phyloP scores from a whole-genome alignment of 2,113 vertebrate species.

The Lampris megalopsis region DNA sequence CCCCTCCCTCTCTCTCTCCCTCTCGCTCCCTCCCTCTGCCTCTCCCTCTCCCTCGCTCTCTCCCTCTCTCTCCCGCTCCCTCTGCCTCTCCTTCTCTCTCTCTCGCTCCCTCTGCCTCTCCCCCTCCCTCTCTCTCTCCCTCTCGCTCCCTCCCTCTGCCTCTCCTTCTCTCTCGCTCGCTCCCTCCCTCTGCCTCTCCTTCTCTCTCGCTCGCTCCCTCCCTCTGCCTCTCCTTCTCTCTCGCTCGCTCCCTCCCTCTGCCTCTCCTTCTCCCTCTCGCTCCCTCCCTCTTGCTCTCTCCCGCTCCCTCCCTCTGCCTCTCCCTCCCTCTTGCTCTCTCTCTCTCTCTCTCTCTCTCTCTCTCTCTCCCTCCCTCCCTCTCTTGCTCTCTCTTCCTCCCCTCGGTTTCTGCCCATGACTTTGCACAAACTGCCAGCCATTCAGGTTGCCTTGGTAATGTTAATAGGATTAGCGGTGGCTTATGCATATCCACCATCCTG shows the following conservation, averaged over 20 bases:
- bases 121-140: background rate
- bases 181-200: background rate
- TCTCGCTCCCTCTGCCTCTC: background rate
- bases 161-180: no score
- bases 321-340: conserved; percentile 4
- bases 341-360: conserved; percentile 23
- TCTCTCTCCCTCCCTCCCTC: conserved; percentile 8
- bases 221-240: background rate
- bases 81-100: background rate
- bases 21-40: background rate
- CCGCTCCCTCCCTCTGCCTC: background rate
- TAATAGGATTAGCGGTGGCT: conserved; percentile 84
- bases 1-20: no score
- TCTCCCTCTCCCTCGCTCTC: background rate
- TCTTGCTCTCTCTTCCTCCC: conserved; percentile 15
- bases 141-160: background rate
- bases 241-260: background rate
- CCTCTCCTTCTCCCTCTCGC: background rate
- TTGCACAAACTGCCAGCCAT: conserved; percentile 74
- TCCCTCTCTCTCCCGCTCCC: no score
- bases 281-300: background rate
- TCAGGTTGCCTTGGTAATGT: conserved; percentile 82
- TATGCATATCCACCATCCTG: conserved; percentile 79
- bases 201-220: background rate
- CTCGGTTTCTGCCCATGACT: conserved; percentile 64